phyloP scores from a whole-genome alignment of 1,140 invertebrate genomes.

The Drosophila ohnishii region DNA sequence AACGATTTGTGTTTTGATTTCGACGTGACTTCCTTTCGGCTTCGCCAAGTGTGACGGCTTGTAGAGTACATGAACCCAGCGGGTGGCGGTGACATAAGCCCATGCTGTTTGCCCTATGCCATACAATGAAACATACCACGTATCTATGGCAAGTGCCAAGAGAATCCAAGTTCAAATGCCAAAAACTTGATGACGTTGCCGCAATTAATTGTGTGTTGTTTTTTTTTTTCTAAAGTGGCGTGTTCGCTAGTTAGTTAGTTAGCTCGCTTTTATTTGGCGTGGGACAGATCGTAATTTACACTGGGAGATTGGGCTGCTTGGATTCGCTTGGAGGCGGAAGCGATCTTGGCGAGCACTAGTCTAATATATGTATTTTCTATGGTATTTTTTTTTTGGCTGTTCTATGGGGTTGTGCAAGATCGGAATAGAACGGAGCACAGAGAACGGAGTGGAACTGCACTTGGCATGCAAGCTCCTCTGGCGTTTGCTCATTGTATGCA shows the following conservation, averaged over 20 bases:
- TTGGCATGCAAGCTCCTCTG: slow-evolving; percentile 52
- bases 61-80: slow-evolving; percentile 64
- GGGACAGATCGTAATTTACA: slow-evolving; percentile 64
- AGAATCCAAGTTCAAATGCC: slow-evolving; percentile 70
- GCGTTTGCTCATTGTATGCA: slow-evolving; percentile 66
- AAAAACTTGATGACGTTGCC: slow-evolving; percentile 42
- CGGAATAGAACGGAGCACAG: slow-evolving; percentile 23
- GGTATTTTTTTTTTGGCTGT: slow-evolving; percentile 21
- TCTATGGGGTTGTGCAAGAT: slow-evolving; percentile 66
- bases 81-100: slow-evolving; percentile 57
- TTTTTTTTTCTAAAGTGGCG: slow-evolving; percentile 21
- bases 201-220: slow-evolving; percentile 57
- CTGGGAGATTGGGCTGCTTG: slow-evolving; percentile 48
- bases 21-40: slow-evolving; percentile 65
- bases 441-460: slow-evolving; percentile 35
- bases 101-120: slow-evolving; percentile 2
- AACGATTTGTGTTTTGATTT: slow-evolving; percentile 64
- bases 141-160: slow-evolving; percentile 36
- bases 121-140: background rate
- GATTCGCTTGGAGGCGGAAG: slow-evolving; percentile 59
- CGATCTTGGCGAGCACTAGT: slow-evolving; percentile 25
- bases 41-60: slow-evolving; percentile 64
- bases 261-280: slow-evolving; percentile 66
- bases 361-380: slow-evolving; percentile 18
- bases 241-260: slow-evolving; percentile 58